Base-by-base conservation (phyloP, 2,888 invertebrate species). In the Uropetala carovei region DNA sequence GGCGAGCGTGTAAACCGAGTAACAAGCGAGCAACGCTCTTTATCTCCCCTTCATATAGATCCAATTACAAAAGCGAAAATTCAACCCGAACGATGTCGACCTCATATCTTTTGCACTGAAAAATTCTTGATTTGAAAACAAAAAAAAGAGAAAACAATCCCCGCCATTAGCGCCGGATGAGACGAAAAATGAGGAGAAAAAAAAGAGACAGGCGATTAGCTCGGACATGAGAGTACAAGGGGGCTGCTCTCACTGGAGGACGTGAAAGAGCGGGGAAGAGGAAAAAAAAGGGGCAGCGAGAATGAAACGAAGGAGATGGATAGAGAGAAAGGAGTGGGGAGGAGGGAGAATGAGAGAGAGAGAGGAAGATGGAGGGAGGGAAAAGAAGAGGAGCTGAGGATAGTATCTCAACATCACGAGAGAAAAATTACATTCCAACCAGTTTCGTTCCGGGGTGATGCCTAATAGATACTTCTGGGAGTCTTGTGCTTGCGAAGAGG, bases 391-490 rank as follows among this genome's bases (percentile, higher is more conserved):
- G 9, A 83, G 27, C 75, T 27, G 75, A 60, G 85, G 85, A 86
- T 86, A 86, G 86, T 10, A 86, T 86, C 86, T 22, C n/a, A 30
- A 30, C 83, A 83, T 57, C 83, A 83, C 83, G 56, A 83, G 58
- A 86, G 60, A 60, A 86, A 60, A 86, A 86, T 86, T 60, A n/a
- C 86, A 86, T 86, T 86, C 86, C 86, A 27, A 57, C 60, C 27
- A n/a, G 60, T 60, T 86, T 86, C 60, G 86, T 86, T 86, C 86
- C 86, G 60, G 59, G 60, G 59, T 60, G 86, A 60, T 57, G 86
- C 86, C 86, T 59, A 86, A 86, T 59, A 59, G 86, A 59, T 59
- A 86, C 59, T 86, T 86, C 27, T 58, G 59, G 58, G 85, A 57
- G 59, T 58, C 22, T 22, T 85, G 57, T 58, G 68, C 68, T 64